These are phyloP conservation scores for Plemyria rubiginata DNA, from an alignment of 2,888 invertebrate species.

Conservation along the genomic window DNA sequence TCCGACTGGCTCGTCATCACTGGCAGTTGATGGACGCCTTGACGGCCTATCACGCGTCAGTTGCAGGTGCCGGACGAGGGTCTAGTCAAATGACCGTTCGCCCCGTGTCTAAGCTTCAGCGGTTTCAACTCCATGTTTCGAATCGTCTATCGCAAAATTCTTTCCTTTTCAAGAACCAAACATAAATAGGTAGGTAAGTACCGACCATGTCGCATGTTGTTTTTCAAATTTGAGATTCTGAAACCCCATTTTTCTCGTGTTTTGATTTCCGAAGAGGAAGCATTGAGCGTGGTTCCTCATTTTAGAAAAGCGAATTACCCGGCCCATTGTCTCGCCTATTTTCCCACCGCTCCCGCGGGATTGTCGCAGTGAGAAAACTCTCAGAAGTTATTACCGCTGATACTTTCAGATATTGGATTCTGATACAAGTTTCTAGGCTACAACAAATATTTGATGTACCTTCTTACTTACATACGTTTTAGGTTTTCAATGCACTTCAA, in stretches of 20 bases:
- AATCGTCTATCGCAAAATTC: neutral
- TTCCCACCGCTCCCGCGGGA: conserved; percentile 37
- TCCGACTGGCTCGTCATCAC: conserved; percentile 62
- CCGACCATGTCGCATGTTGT: neutral
- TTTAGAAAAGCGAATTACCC: conserved; percentile 49
- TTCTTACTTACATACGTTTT: conserved; percentile 5
- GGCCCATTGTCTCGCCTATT: conserved; percentile 52
- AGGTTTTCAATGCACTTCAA: neutral
- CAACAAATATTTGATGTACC: conserved; percentile 30
- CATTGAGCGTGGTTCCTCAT: conserved; percentile 43
- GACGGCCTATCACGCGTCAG: conserved; percentile 63
- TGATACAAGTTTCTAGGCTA: conserved; percentile 35
- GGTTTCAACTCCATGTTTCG: conserved; percentile 1
- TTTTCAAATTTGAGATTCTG: neutral
- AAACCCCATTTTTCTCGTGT: neutral
- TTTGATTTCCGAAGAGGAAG: conserved; percentile 24
- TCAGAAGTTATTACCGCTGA: conserved; percentile 60
- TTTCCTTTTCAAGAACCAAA: neutral
- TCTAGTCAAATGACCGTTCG: conserved; percentile 55
- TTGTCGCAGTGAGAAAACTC: conserved; percentile 46
- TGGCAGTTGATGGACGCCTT: conserved; percentile 77
- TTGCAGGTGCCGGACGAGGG: conserved; percentile 50
- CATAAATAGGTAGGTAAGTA: neutral
- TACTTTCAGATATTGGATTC: conserved; percentile 54
- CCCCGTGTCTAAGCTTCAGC: conserved; percentile 44